Evolutionary conservation across 2,888 invertebrate species (phyloP).

Genomic region (Caenorhabditis doughertyi): DNA sequence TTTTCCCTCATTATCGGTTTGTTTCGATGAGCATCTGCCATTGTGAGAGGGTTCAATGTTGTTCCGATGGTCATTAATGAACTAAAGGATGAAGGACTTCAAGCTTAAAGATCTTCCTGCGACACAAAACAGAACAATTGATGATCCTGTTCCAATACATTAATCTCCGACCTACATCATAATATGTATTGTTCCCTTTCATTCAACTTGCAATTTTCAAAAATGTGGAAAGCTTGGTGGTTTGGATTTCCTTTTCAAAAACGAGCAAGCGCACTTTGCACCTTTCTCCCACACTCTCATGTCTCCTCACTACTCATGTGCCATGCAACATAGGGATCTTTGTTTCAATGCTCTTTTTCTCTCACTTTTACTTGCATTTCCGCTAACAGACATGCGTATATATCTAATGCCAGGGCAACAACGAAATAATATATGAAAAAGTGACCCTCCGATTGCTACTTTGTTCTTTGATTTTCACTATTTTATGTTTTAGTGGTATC

Average conservation of each 20-base stretch:
- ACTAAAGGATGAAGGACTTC: constrained; percentile 4
- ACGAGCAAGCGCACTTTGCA: constrained; percentile 45
- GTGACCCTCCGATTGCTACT: neutral
- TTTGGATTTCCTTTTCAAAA: constrained; percentile 26
- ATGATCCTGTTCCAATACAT: neutral
- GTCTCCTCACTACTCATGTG: constrained; percentile 34
- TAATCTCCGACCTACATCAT: constrained; percentile 3
- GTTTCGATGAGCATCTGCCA: constrained; percentile 34
- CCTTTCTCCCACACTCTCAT: constrained; percentile 42
- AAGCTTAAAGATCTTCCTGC: neutral
- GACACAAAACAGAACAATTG: neutral
- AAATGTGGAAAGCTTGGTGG: constrained; percentile 20
- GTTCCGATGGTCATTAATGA: constrained; percentile 40
- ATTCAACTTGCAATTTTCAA: constrained; percentile 1
- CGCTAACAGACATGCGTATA: constrained; percentile 5
- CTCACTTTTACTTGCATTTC: neutral
- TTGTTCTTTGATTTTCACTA: constrained; percentile 27
- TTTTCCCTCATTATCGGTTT: constrained; percentile 46
- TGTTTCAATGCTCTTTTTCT: constrained; percentile 55
- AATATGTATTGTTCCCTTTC: neutral
- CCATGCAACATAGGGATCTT: constrained; percentile 59
- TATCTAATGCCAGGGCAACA: constrained; percentile 11
- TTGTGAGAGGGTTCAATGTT: neutral
- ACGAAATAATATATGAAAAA: constrained; percentile 12
- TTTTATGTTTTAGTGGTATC: neutral